Evolutionary conservation across 2,113 vertebrate species (phyloP), one percentile per base, ranked within the genome.

Genomic region (Oxyura jamaicensis): DNA sequence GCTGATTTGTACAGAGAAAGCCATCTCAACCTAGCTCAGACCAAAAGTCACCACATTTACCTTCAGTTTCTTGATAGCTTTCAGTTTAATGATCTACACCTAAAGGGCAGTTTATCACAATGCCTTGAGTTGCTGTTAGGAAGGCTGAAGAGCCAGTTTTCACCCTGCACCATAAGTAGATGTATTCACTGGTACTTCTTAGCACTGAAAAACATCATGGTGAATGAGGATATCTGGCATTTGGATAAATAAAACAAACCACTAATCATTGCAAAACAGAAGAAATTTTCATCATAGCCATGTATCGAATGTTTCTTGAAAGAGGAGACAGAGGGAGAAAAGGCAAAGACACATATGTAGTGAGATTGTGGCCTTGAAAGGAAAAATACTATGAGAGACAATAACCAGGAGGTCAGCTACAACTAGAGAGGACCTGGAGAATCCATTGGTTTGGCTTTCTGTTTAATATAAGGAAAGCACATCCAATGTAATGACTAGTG

Each of bases 151-250:
- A 87, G 60, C 19, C 28, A 41, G 15, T 83, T 83, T 86, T 80
- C 16, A 60, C 10, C 5, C 15, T 1, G 4, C 31, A n/a, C 8
- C 10, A 0, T 28, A 78, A 50, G 15, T 0, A 76, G 36, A 35
- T 50, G 36, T 50, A 77, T 63, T 55, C 36, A 65, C 3, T 41
- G 28, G 31, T 50, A 65, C 39, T 50, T 55, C 39, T 87, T 48
- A 77, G 53, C 35, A 52, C 13, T 25, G 8, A 29, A 48, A 84
- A 93, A 76, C 41, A 80, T 68, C 11, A 31, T 10, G 13, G 3
- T 7, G 16, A n/a, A 44, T 46, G 28, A 2, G 12, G 39, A 31
- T 68, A 65, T 6, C n/a, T 55, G 35, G 10, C 31, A 83, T 31
- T 11, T 62, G 15, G 17, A 63, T 22, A 59, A 39, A 39, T 10